Percentiles rank a stretch among this genome's conserved stretches.
Evolutionary conservation across 2,797 vertebrate genomes (phyloP).

Genomic region (Pterois miles): DNA sequence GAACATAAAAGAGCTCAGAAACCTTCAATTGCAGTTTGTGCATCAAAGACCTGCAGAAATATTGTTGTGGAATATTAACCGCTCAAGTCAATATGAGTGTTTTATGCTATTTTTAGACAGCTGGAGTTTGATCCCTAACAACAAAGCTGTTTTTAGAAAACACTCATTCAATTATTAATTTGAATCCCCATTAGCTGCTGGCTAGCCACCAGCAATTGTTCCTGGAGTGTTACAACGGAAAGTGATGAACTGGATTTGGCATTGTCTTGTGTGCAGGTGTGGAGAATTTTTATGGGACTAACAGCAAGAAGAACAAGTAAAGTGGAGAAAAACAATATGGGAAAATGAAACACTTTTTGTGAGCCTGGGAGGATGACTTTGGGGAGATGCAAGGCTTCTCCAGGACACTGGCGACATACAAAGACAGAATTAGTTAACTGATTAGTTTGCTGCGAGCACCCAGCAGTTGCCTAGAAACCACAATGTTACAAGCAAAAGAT

Average conservation of each 20-base stretch:
- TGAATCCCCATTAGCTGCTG: slow-evolving; percentile 55
- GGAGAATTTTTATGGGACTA: slow-evolving; percentile 9
- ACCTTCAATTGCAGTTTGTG: slow-evolving; percentile 51
- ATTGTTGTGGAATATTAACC: slow-evolving; percentile 54
- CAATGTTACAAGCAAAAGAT: slow-evolving; percentile 14
- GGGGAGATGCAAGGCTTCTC: slow-evolving; percentile 31
- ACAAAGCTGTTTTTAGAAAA: slow-evolving; percentile 53
- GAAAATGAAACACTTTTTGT: slow-evolving; percentile 7
- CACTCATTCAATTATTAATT: slow-evolving; percentile 46
- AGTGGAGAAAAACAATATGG: slow-evolving; percentile 6
- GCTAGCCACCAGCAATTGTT: slow-evolving; percentile 38
- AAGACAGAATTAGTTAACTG: slow-evolving; percentile 33
- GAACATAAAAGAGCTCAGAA: slow-evolving; percentile 49
- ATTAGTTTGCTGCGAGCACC: slow-evolving; percentile 27
- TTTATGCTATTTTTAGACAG: slow-evolving; percentile 50
- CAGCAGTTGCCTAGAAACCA: slow-evolving; percentile 23
- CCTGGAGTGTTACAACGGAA: slow-evolving; percentile 38
- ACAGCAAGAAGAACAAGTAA: slow-evolving; percentile 10
- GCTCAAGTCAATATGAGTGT: slow-evolving; percentile 38
- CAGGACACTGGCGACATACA: slow-evolving; percentile 27
- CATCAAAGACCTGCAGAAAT: slow-evolving; percentile 57
- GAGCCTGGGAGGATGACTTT: not conserved
- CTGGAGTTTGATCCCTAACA: slow-evolving; percentile 40
- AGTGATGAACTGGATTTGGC: slow-evolving; percentile 20
- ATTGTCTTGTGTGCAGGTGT: slow-evolving; percentile 44